Evolutionary conservation across 2,797 vertebrate genomes (phyloP), one percentile per base, ranked within the genome.

Genomic region (Gadopsis marmoratus): DNA sequence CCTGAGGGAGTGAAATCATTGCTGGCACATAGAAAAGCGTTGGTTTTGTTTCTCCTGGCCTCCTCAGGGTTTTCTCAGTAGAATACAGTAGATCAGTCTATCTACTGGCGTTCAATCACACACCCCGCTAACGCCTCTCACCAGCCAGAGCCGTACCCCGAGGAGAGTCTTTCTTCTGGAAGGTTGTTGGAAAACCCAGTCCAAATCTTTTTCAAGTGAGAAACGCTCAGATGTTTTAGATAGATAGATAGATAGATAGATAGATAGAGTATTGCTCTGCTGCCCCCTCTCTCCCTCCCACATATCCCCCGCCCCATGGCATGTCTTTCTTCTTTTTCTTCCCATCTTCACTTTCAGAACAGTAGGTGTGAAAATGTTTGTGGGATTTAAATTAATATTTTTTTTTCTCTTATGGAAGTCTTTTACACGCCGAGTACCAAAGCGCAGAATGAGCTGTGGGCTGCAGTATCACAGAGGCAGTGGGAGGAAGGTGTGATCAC

Each of bases 401-500:
- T 3, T 39, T 58, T 64, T 73, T 82, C 56, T n/a, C 63, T 64
- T 19, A 37, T 76, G 43, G 66, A 85, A 81, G 72, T 77, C 37
- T 83, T 83, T 75, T 14, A 60, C 60, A 53, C 50, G 33, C 71
- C 76, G 51, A 67, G 54, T 68, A 83, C 19, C 64, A 50, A 69
- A 85, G 84, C 67, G 3, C 23, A 66, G 76, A 35, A n/a, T 55
- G 81, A 81, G 58, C 71, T 61, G 85, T 89, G 81, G 85, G 91
- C 85, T 74, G 77, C 62, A 35, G 78, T 56, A 87, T 82, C 80
- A 78, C 71, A 83, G 72, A 81, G 87, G 68, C 71, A 79, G 76
- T 82, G 65, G 86, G 86, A 83, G 81, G 83, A 84, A 87, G 81
- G 90, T 89, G 88, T 79, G 84, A 93, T 85, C 69, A 83, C 81